Percentiles rank a stretch among this genome's conserved stretches.
These are phyloP conservation scores for Alaudala cheleensis DNA, from an alignment of 2,113 vertebrate genomes.

Conservation along the genomic window DNA sequence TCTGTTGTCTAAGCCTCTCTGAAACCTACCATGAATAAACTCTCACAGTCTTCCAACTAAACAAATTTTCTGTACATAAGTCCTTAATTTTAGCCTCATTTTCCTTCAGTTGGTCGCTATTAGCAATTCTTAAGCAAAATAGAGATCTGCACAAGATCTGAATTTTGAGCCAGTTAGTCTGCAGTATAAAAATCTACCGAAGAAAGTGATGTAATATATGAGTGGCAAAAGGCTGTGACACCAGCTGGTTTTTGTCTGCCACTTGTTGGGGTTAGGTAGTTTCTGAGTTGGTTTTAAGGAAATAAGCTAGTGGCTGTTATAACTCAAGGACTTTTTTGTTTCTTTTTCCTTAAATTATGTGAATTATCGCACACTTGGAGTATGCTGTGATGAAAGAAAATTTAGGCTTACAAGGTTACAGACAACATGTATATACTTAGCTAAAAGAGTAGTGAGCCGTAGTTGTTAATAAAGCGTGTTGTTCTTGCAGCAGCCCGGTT, in stretches of 20 bases:
- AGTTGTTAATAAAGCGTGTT: background rate
- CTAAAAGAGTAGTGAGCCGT: rapidly evolving
- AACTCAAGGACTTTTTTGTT: background rate
- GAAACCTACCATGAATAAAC: background rate
- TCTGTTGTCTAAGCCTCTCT: background rate
- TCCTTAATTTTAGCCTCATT: background rate
- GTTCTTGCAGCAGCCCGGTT: background rate
- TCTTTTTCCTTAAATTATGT: background rate
- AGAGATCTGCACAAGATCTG: background rate
- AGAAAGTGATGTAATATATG: background rate
- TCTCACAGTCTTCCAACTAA: background rate
- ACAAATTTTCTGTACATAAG: background rate
- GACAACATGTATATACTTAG: background rate
- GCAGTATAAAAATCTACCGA: background rate
- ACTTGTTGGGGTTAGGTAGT: background rate
- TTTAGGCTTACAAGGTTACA: rapidly evolving
- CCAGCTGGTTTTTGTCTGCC: background rate
- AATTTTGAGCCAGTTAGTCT: background rate
- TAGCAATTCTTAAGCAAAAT: background rate
- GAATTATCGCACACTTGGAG: background rate
- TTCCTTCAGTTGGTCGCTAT: background rate
- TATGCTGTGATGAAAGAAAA: background rate
- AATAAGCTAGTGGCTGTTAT: background rate
- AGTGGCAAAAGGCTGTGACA: background rate
- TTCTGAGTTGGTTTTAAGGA: background rate